Evolutionary conservation across 1,140 invertebrate species (phyloP).

Genomic region (Triops cancriformis): DNA sequence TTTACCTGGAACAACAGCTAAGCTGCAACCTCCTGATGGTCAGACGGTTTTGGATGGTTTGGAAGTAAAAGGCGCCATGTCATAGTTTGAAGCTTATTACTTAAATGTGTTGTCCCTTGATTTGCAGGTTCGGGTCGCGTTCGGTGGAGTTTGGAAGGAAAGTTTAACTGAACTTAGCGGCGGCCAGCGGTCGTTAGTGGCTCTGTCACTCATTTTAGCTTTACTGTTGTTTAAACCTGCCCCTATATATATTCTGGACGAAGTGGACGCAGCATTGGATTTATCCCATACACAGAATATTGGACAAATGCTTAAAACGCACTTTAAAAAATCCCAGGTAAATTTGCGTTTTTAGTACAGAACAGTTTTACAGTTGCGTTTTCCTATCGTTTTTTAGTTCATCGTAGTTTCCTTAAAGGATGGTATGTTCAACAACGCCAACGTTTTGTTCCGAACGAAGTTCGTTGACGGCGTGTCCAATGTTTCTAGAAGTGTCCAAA

Average conservation of each 20-base stretch:
- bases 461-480: constrained; percentile 94
- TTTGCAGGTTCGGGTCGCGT: constrained; percentile 71
- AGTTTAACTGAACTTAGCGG: constrained; percentile 91
- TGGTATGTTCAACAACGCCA: constrained; percentile 99
- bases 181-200: constrained; percentile 92
- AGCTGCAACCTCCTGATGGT: constrained; percentile 66
- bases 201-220: constrained; percentile 89
- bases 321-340: constrained; percentile 90
- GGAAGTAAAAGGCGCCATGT: no score
- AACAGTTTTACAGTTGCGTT: constrained; percentile 18
- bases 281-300: constrained; percentile 98
- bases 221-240: constrained; percentile 96
- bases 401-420: constrained; percentile 98
- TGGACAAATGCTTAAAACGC: constrained; percentile 84
- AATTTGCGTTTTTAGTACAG: constrained; percentile 24
- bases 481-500: constrained; percentile 57
- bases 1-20: constrained; percentile 78
- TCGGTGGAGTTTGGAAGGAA: constrained; percentile 94
- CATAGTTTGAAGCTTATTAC: no score
- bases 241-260: constrained; percentile 96
- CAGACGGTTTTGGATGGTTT: constrained; percentile 70
- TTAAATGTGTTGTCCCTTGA: constrained; percentile 26
- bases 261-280: constrained; percentile 97
- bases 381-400: constrained; percentile 58
- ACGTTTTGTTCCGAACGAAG: constrained; percentile 89